These are phyloP conservation scores for Nephrotoma appendiculata DNA, from an alignment of 2,888 invertebrate species.

Conservation along the genomic window DNA sequence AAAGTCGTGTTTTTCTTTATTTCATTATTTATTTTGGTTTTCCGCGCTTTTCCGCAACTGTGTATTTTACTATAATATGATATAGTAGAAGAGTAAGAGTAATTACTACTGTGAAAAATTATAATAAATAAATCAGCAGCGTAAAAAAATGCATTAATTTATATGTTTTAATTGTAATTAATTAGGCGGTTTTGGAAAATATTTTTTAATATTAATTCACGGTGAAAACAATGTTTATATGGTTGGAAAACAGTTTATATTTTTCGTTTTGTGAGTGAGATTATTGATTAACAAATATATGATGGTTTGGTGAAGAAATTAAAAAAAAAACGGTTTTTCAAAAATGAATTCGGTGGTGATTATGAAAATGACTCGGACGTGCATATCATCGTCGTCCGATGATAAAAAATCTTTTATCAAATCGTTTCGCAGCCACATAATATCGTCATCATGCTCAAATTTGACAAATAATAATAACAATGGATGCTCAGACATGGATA, in stretches of 20 bases:
- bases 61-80: neutral
- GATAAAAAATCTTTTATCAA: neutral
- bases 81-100: neutral
- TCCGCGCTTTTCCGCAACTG: neutral
- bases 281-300: neutral
- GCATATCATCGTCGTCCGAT: neutral
- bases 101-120: neutral
- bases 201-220: neutral
- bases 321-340: neutral
- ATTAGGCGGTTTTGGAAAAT: neutral
- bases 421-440: neutral
- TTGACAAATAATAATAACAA: conserved; percentile 45
- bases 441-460: conserved; percentile 39
- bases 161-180: neutral
- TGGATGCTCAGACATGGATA: conserved; percentile 51
- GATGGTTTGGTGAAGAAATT: neutral
- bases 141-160: neutral
- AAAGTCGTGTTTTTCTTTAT: neutral
- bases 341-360: neutral
- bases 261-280: neutral
- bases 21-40: neutral
- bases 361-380: neutral
- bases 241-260: neutral
- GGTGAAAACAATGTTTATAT: neutral
- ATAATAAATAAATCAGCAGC: neutral